Evolutionary conservation across 2,888 invertebrate species (phyloP).

Genomic region (Caenorhabditis becei): DNA sequence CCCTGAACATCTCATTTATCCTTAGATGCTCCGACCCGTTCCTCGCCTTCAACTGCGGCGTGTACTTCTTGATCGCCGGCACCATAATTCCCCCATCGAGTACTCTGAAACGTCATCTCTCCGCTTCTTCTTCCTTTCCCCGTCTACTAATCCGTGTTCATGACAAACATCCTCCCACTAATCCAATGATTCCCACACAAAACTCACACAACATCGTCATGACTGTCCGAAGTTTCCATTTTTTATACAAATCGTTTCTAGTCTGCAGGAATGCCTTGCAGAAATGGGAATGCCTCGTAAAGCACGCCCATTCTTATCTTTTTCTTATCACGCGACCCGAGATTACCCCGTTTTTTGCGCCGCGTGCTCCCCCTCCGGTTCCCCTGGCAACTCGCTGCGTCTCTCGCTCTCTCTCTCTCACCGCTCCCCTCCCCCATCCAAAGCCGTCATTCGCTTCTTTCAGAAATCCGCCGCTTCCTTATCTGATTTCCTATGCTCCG

Average conservation of each 20-base stretch:
- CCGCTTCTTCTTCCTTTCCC: not conserved
- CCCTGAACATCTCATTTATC: conserved; percentile 62
- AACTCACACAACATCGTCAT: conserved; percentile 47
- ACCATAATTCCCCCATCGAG: conserved; percentile 52
- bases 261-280: not conserved
- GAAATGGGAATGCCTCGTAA: not conserved
- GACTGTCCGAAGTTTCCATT: conserved; percentile 44
- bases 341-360: not conserved
- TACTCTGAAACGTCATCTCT: conserved; percentile 22
- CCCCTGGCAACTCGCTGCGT: conserved; percentile 24
- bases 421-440: conserved; percentile 11
- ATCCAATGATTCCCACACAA: not conserved
- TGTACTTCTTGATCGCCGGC: conserved; percentile 52
- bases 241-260: conserved; percentile 3
- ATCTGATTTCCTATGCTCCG: conserved; percentile 23
- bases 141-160: conserved; percentile 2
- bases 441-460: not conserved
- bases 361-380: conserved; percentile 21
- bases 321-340: conserved; percentile 5
- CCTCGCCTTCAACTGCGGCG: conserved; percentile 44
- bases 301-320: not conserved
- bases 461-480: not conserved
- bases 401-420: conserved; percentile 19
- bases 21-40: conserved; percentile 53
- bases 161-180: conserved; percentile 36